Evolutionary conservation across 1,140 invertebrate genomes (phyloP).

Genomic region (Belonocnema kinseyi): DNA sequence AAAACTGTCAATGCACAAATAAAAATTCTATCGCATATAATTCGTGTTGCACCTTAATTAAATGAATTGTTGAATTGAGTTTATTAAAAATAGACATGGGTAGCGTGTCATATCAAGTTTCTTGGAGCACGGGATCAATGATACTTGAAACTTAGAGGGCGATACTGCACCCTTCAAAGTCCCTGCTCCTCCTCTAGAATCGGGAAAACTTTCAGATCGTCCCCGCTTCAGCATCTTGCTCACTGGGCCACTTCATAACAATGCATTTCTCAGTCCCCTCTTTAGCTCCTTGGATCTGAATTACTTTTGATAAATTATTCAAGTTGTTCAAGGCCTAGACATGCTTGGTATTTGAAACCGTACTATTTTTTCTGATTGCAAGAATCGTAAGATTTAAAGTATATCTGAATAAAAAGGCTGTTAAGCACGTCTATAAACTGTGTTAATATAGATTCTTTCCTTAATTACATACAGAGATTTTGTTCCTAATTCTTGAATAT

Average conservation of each 20-base stretch:
- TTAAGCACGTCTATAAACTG: too few species aligned
- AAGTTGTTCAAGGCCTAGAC: slow-evolving; percentile 24
- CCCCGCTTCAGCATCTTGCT: slow-evolving; percentile 26
- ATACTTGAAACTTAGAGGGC: slow-evolving; percentile 24
- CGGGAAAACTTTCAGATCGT: slow-evolving; percentile 25
- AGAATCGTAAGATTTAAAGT: too few species aligned
- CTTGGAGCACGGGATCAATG: slow-evolving; percentile 23
- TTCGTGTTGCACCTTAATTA: background rate
- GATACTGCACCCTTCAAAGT: slow-evolving; percentile 26
- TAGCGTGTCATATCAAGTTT: slow-evolving; percentile 28
- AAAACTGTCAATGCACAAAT: too few species aligned
- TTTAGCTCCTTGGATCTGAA: background rate
- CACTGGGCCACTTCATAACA: slow-evolving; percentile 23
- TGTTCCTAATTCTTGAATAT: too few species aligned
- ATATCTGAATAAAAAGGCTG: too few species aligned
- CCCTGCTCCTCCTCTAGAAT: slow-evolving; percentile 23
- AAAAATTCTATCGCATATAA: too few species aligned
- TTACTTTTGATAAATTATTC: slow-evolving; percentile 26
- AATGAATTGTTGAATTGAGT: background rate
- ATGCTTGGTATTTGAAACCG: slow-evolving; percentile 1
- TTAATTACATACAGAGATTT: too few species aligned
- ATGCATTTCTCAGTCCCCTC: slow-evolving; percentile 21
- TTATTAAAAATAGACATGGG: slow-evolving; percentile 16
- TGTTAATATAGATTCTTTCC: too few species aligned
- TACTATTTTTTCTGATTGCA: background rate